Percentiles rank a stretch among this genome's conserved stretches.
Evolutionary conservation across 2,113 vertebrate genomes (phyloP).

Genomic region (Clarias magur): DNA sequence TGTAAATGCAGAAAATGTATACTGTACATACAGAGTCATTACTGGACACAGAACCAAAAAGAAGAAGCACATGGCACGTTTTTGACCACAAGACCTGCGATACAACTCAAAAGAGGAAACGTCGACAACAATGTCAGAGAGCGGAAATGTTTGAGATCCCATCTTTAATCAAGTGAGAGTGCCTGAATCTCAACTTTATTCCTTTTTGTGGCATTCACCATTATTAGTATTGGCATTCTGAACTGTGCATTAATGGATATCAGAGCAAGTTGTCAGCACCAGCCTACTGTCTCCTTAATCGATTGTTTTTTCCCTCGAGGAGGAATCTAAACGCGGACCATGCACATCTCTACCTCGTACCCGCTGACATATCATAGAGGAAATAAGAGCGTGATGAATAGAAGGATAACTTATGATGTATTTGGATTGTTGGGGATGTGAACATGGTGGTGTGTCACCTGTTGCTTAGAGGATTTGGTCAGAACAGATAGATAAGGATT

Average conservation of each 20-base stretch:
- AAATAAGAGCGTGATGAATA: not conserved
- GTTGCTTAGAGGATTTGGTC: slow-evolving; percentile 7
- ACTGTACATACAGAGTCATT: not conserved
- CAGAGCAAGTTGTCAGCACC: slow-evolving; percentile 44
- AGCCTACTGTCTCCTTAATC: slow-evolving; percentile 38
- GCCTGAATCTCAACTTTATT: not conserved
- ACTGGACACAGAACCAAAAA: not conserved
- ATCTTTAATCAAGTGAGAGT: not conserved
- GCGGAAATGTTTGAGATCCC: not conserved
- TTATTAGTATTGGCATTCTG: slow-evolving; percentile 54
- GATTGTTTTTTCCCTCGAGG: slow-evolving; percentile 52
- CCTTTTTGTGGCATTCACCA: slow-evolving; percentile 34
- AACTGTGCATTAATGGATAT: slow-evolving; percentile 39
- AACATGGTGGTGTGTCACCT: not conserved
- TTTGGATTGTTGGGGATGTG: not conserved
- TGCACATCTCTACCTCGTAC: slow-evolving; percentile 52
- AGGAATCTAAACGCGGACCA: slow-evolving; percentile 52
- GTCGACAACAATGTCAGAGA: not conserved
- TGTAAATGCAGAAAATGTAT: not conserved
- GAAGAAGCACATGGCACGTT: not conserved
- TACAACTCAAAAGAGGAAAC: not conserved
- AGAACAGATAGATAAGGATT: not conserved
- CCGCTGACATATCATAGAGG: slow-evolving; percentile 31
- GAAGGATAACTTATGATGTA: slow-evolving; percentile 14
- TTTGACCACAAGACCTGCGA: not conserved